Conservation (phyloP, 2,888 invertebrate species). For the Elgonia sp. region DNA sequence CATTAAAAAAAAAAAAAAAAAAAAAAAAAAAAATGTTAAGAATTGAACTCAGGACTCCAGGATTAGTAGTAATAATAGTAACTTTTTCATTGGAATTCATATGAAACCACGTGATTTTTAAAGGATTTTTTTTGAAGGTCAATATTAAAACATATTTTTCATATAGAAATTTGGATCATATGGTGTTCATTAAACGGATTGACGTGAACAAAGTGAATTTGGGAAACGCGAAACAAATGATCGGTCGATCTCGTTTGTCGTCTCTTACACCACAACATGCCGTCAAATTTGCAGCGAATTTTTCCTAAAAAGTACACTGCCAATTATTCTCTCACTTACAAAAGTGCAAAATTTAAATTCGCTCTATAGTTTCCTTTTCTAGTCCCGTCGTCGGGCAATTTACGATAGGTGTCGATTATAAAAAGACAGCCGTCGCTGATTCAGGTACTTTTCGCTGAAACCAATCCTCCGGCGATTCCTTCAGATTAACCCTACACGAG, state of each 20-base stretch:
- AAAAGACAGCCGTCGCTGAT: constrained; percentile 72
- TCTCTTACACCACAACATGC: constrained; percentile 19
- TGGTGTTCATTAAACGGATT: too few species aligned
- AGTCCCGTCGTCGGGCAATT: constrained; percentile 6
- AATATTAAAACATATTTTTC: too few species aligned
- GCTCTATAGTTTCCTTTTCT: constrained; percentile 56
- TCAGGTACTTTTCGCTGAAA: constrained; percentile 75
- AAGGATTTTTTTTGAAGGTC: too few species aligned
- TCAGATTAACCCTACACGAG: constrained; percentile 59
- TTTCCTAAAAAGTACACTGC: constrained; percentile 48
- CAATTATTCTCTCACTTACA: constrained; percentile 62
- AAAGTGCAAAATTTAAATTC: constrained; percentile 71
- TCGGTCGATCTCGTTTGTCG: neutral
- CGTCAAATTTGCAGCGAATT: constrained; percentile 45
- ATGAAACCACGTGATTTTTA: too few species aligned
- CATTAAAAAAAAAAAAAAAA: constrained; percentile 50
- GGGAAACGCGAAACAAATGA: constrained; percentile 5
- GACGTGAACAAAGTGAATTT: neutral
- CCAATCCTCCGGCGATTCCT: constrained; percentile 57
- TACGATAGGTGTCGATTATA: constrained; percentile 58
- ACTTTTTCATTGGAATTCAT: too few species aligned
- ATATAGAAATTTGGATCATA: too few species aligned
- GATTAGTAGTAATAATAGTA: too few species aligned
- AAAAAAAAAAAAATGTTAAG: constrained; percentile 38
- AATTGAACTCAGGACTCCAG: neutral